Conservation (phyloP, 2,113 vertebrate species). For the Atherinomorus stipes region DNA sequence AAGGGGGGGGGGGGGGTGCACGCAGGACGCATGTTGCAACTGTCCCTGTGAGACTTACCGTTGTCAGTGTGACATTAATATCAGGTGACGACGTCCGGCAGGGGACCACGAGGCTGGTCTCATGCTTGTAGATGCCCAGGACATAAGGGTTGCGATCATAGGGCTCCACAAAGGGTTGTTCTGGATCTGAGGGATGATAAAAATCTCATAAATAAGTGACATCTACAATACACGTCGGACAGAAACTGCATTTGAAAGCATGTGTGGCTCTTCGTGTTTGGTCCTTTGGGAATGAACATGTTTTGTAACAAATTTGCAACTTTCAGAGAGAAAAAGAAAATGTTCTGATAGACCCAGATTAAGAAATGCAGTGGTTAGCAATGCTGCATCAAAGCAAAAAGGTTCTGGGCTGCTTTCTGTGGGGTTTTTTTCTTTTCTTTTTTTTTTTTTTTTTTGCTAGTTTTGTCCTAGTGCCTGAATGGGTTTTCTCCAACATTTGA, state of each 20-base stretch:
- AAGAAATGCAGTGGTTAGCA: too few species aligned
- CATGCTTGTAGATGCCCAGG: conserved; percentile 62
- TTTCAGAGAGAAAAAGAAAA: background rate
- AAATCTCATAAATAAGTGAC: background rate
- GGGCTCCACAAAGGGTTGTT: conserved; percentile 84
- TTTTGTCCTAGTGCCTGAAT: background rate
- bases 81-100: conserved; percentile 88
- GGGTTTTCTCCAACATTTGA: background rate
- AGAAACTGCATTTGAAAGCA: conserved; percentile 26
- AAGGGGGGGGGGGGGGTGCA: background rate
- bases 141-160: rapidly evolving
- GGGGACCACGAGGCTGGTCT: conserved; percentile 79
- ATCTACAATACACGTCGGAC: background rate
- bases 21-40: background rate
- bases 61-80: conserved; percentile 76
- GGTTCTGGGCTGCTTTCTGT: background rate
- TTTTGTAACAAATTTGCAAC: conserved; percentile 23
- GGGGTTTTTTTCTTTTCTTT: too few species aligned
- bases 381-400: conserved; percentile 2
- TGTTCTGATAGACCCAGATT: too few species aligned
- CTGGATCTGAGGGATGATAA: conserved; percentile 78
- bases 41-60: conserved; percentile 77
- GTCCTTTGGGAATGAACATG: conserved; percentile 15
- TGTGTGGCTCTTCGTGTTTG: conserved; percentile 2
- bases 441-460: too few species aligned